Conservation (phyloP, 2,888 invertebrate genomes). For the Atrina japonica region DNA sequence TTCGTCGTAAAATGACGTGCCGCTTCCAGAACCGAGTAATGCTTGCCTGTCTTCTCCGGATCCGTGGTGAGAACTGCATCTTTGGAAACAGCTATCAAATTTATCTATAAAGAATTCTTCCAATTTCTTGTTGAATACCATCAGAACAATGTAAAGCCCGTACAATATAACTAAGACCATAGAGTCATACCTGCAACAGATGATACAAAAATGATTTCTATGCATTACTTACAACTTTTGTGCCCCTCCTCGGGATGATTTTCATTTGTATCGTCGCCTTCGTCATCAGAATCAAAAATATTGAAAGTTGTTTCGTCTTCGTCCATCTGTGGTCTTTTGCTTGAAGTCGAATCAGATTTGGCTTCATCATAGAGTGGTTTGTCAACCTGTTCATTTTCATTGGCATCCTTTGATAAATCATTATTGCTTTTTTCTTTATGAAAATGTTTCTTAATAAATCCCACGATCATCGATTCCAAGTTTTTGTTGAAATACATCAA, state of each 20-base stretch:
- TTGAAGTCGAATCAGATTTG: not conserved
- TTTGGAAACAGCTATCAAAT: not conserved
- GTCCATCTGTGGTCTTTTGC: not conserved
- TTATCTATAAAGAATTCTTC: conserved; percentile 43
- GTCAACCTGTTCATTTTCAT: conserved; percentile 12
- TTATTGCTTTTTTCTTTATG: conserved; percentile 8
- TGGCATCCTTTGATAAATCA: conserved; percentile 2
- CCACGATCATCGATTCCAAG: conserved; percentile 60
- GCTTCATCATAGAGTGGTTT: conserved; percentile 24
- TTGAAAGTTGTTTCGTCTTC: conserved; percentile 22
- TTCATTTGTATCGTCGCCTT: conserved; percentile 13
- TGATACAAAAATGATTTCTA: not conserved
- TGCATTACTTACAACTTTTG: conserved; percentile 22
- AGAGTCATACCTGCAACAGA: conserved; percentile 89
- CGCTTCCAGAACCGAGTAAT: conserved; percentile 15
- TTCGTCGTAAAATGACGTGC: not conserved
- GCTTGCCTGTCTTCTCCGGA: conserved; percentile 26
- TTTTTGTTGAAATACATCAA: conserved; percentile 90
- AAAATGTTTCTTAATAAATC: conserved; percentile 17
- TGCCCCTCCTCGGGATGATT: conserved; percentile 21
- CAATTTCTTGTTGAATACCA: conserved; percentile 88
- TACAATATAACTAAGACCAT: conserved; percentile 94
- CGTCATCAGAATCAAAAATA: not conserved
- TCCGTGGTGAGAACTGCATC: too few species aligned
- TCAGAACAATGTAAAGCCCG: conserved; percentile 89